Conservation (phyloP, 2,888 invertebrate species). For the Plebejus anna region DNA sequence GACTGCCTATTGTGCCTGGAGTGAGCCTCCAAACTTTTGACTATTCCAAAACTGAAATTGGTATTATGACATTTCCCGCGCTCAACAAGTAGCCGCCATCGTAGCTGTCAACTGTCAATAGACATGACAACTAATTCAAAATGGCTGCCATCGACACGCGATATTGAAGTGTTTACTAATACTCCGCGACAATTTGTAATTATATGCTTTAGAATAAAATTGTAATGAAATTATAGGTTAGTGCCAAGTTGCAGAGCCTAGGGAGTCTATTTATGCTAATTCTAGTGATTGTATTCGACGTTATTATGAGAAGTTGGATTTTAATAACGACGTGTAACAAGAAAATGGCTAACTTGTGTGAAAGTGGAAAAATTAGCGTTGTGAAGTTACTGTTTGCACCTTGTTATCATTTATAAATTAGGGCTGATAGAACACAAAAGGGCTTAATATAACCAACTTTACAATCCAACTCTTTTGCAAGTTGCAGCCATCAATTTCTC, state of each 20-base stretch:
- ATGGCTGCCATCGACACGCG: conserved; percentile 60
- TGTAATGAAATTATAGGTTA: conserved; percentile 39
- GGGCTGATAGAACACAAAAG: not conserved
- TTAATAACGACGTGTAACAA: conserved; percentile 25
- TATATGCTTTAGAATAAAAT: conserved; percentile 37
- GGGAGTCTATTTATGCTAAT: conserved; percentile 34
- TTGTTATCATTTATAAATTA: not conserved
- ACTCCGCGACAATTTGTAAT: conserved; percentile 47
- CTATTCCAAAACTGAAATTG: conserved; percentile 32
- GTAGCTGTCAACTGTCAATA: conserved; percentile 46
- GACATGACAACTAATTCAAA: conserved; percentile 53
- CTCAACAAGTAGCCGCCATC: conserved; percentile 44
- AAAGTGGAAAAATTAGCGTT: not conserved
- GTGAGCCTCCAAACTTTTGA: not conserved
- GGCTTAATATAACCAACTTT: too few relatives aligned
- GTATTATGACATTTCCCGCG: conserved; percentile 39
- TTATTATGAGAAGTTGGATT: conserved; percentile 30
- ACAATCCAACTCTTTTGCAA: too few relatives aligned
- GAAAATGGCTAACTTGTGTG: conserved; percentile 22
- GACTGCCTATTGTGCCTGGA: not conserved
- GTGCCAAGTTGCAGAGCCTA: conserved; percentile 28
- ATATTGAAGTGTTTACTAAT: conserved; percentile 50
- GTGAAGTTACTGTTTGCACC: not conserved
- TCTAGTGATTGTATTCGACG: conserved; percentile 30
- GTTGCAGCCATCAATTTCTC: too few relatives aligned